Base-by-base conservation (phyloP, 2,113 vertebrate genomes). In the Notothenia coriiceps region DNA sequence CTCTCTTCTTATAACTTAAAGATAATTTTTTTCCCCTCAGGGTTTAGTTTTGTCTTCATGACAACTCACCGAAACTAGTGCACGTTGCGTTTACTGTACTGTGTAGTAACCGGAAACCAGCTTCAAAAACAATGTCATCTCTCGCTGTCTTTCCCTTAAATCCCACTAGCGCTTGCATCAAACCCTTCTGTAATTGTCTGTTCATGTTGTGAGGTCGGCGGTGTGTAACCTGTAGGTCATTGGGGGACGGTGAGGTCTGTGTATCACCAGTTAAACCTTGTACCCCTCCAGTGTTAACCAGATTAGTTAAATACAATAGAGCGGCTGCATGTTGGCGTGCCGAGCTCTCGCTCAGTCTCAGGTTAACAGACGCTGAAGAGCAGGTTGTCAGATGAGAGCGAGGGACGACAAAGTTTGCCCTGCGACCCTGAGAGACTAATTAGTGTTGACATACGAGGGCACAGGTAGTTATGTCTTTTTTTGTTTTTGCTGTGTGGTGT, bases 401-500 rank as follows among this genome's bases (percentile, higher is more conserved):
- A 33, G 61, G 52, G 79, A 72, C 54, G 70, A 66, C 83, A 69
- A 85, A 87, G 79, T 85, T 90, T 66, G 66, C 57, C 83, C 82
- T 13, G 35, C 56, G 87, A 94, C 89, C 93, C 92, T n/a, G n/a
- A 40, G 95, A 92, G 92, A 90, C 93, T 90, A 94, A 93, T 95
- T 94, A 94, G 80, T 44, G 11, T 15, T 15, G 22, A 52, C 76
- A 29, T 17, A n/a, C 74, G 68, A 70, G 80, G 63, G 80, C 47
- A 29, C 73, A 79, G 74, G 54, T 57, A 60, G 65, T 49, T 56
- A 63, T 55, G 43, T 44, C 5, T 55, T 55, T 70, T 70, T 0
- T 70, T 64, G 60, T 29, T 49, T 54, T 62, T 52, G 13, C 60
- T 14, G 9, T 49, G 14, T 20, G 0, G 10, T 52, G 3, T 65